Base-by-base conservation (phyloP, 2,888 invertebrate species). In the Drosophila gaucha region DNA sequence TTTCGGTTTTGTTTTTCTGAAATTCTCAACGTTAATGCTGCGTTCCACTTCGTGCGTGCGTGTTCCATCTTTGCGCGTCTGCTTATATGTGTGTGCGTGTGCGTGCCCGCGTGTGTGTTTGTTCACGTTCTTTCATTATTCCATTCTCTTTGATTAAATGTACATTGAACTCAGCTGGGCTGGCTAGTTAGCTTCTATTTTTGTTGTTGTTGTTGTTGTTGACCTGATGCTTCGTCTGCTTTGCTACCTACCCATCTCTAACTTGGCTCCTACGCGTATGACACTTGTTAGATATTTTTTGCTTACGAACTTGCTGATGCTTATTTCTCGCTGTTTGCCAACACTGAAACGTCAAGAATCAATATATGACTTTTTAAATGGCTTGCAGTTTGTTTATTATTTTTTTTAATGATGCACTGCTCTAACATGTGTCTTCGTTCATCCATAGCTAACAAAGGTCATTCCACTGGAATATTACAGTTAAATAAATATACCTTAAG, bases 81-180 rank as follows among this genome's bases (percentile, higher is more conserved):
- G 35, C 16, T 12, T 28, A 8, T 35, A 9, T 33, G 38, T 67
- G 46, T 63, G 22, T 31, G 39, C 30, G 31, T 14, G 24, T 36
- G 56, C 59, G 49, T 46, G 39, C 52, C 22, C 33, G 55, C 10
- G 31, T 20, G 50, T 24, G 50, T 64, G 72, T 74, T 74, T 80
- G 64, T 78, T 71, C 71, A 57, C 63, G 65, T 79, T 87, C 72
- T 82, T 74, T 76, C 68, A 75, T 68, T 74, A 71, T 62, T 26
- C 54, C 58, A 50, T 74, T 84, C 75, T 71, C 75, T 76, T 80
- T 86, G 79, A 86, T 86, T 86, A 78, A 85, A 73, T 87, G 87
- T 87, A 78, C 87, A 86, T 86, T 87, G 87, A 87, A 77, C 73
- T 78, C 65, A 63, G 64, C 72, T 72, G 63, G 52, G 47, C 38